Evolutionary conservation across 2,113 vertebrate species (phyloP), one percentile per base, ranked within the genome.

Genomic region (Chascanopsetta lugubris): DNA sequence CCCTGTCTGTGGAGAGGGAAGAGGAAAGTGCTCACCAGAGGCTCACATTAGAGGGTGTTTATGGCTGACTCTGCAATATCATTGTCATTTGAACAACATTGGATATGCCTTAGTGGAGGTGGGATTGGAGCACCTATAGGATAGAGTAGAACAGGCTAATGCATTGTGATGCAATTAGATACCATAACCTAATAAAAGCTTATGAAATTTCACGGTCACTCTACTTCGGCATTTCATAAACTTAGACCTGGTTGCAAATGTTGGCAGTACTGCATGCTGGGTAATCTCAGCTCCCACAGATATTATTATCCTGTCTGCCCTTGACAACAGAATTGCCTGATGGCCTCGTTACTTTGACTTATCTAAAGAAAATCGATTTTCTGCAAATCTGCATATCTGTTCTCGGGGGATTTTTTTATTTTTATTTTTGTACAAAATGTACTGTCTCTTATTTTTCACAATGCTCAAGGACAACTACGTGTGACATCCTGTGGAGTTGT

Each of bases 101-200:
- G 79, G 79, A 72, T 72, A 75, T 70, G 84, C 69, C 56, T 53
- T 61, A 54, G 29, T 70, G 47, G 78, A 85, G 79, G 73, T 78
- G 73, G 80, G 51, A 72, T 62, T 53, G 66, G 50, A 50, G 42
- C 60, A 21, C 11, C 8, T 18, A 47, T 18, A 36, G 45, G 38
- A 59, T 5, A 38, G 15, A 77, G 9, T 64, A 40, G 18, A 60
- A 66, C 32, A 21, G 27, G 58, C 38, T 61, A 46, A 62, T 55
- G 46, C 60, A 67, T 4, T n/a, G 36, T 32, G 25, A 42, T 45
- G 50, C 21, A 27, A 8, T 50, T 71, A 36, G 17, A 40, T 38
- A 54, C 29, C 63, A 56, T 9, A 62, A 51, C 0, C 10, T 45
- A 66, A 80, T 42, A 74, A 50, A 75, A 59, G 18, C 58, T 43